Percentiles rank a stretch among this genome's conserved stretches.
These are phyloP conservation scores for Psittacula derbiana DNA, from an alignment of 2,797 vertebrate species.

Conservation along the genomic window DNA sequence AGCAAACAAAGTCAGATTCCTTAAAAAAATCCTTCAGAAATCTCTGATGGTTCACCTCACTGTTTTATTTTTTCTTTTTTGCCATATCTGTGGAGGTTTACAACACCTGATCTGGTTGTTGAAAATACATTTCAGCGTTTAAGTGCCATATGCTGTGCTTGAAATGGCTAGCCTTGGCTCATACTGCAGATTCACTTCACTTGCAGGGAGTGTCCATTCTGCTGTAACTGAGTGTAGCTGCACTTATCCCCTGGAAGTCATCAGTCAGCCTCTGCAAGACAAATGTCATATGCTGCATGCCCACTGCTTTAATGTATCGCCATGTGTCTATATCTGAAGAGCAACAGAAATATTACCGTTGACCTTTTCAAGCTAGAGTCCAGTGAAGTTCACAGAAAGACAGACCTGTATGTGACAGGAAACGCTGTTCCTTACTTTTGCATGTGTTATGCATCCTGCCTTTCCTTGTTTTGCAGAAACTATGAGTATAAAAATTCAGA, in stretches of 20 bases:
- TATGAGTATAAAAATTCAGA: accelerated
- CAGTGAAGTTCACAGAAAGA: background rate
- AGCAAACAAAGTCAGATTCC: background rate
- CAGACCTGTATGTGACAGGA: background rate
- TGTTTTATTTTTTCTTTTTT: background rate
- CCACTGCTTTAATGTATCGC: background rate
- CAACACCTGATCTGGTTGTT: background rate
- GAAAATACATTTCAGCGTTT: background rate
- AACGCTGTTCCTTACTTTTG: background rate
- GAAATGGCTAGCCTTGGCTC: background rate
- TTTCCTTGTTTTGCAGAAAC: background rate
- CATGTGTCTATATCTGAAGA: background rate
- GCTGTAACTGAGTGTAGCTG: background rate
- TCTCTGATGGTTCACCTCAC: background rate
- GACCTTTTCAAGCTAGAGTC: background rate
- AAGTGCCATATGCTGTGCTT: background rate
- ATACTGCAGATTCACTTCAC: background rate
- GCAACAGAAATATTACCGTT: background rate
- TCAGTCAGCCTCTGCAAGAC: background rate
- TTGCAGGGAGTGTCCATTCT: background rate
- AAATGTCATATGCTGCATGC: background rate
- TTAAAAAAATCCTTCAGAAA: background rate
- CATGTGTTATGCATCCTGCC: background rate
- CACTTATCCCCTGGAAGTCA: background rate
- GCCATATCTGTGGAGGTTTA: background rate